Base-by-base conservation (phyloP, 2,888 invertebrate genomes). In the Tetragnatha montana region DNA sequence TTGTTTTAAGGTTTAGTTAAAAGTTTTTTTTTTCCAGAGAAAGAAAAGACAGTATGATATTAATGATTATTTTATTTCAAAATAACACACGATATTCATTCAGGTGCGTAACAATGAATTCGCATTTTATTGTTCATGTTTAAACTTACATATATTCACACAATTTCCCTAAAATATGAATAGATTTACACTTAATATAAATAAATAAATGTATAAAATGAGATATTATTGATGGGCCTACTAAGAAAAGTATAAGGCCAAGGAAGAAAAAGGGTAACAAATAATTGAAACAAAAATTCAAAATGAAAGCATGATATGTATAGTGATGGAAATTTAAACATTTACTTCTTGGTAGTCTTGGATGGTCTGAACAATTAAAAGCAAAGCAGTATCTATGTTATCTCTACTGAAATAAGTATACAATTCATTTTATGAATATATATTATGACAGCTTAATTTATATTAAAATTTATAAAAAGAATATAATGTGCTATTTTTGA, bases 51-150 rank as follows among this genome's bases (percentile, higher is more conserved):
- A 82, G n/a, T 22, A 71, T 51, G 78, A 71, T 78, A 49, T 76
- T 81, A 60, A 81, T 60, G 75, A 75, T 85, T 81, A 81, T 89
- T 89, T 89, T 89, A 89, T 89, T 89, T 85, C 68, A 89, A 89
- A 89, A 89, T 89, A 89, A 89, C 89, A 88, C 88, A 78, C 89
- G 85, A 81, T 81, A 85, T 89, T 81, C 88, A 84, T 84, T 84
- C 75, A 84, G 80, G 47, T 89, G 85, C 85, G 71, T 81, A 81
- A 89, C 89, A 85, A 74, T 86, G 47, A 89, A 81, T 74, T n/a
- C 49, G 85, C 83, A 80, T 76, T 89, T 89, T 89, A 85, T 89
- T 89, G 51, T 8, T 81, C 22, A 71, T 71, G 21, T 60, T 81
- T 81, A 89, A 81, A 85, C 85, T 69, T 70, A 81, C 70, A 78